Percentiles rank a stretch among this genome's conserved stretches.
These are phyloP conservation scores for Mormyrus iriodes DNA, from an alignment of 2,113 vertebrate species.

Conservation along the genomic window DNA sequence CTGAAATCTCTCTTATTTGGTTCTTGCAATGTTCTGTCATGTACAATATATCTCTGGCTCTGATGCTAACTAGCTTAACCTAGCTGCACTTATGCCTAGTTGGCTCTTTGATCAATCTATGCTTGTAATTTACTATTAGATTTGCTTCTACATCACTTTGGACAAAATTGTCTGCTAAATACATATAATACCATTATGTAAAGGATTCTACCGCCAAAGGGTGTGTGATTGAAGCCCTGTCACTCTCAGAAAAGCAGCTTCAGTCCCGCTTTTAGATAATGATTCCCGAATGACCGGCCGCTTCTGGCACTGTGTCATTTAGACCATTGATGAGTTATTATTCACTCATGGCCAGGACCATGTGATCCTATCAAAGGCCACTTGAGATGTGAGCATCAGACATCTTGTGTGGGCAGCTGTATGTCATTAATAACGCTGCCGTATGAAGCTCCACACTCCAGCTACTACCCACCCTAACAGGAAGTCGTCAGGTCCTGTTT, in stretches of 20 bases:
- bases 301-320: background rate
- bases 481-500: slow-evolving; percentile 5
- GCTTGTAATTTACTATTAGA: background rate
- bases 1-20: background rate
- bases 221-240: background rate
- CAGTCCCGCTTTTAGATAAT: background rate
- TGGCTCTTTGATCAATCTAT: background rate
- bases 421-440: background rate
- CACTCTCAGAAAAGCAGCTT: background rate
- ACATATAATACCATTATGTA: background rate
- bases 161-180: background rate
- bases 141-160: background rate
- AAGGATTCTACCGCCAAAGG: background rate
- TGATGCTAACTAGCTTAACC: background rate
- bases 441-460: background rate
- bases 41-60: background rate
- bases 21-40: background rate
- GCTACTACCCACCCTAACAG: background rate
- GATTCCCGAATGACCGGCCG: background rate
- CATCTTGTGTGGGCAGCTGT: background rate
- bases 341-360: background rate
- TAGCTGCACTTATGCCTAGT: background rate
- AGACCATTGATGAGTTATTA: background rate
- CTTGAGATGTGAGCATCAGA: background rate
- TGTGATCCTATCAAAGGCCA: background rate